Percentiles rank a stretch among this genome's conserved stretches.
phyloP scores from a whole-genome alignment of 2,113 vertebrate genomes.

The Chlamydotis undulata region DNA sequence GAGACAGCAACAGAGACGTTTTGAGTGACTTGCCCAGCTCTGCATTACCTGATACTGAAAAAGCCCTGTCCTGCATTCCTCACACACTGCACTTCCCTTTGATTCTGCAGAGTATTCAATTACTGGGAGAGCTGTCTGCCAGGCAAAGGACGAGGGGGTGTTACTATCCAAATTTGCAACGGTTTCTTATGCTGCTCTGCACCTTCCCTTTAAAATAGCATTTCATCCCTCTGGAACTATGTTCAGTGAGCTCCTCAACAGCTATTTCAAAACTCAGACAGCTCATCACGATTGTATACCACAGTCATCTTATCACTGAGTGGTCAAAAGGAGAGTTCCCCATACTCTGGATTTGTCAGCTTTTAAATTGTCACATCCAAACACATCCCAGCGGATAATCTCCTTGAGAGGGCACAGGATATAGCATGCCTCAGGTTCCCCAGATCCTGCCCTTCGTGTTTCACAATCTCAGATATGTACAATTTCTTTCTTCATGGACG shows the following conservation, averaged over 20 bases:
- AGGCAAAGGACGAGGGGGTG: not conserved
- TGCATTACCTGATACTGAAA: fast-evolving
- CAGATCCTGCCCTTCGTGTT: not conserved
- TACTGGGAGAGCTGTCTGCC: not conserved
- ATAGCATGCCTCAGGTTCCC: not conserved
- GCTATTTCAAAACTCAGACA: not conserved
- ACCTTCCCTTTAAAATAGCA: not conserved
- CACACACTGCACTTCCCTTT: not conserved
- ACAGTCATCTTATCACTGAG: not conserved
- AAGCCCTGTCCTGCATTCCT: not conserved
- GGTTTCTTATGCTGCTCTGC: not conserved
- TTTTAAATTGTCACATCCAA: not conserved
- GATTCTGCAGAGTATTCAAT: not conserved
- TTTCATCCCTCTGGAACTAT: not conserved
- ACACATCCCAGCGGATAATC: not conserved
- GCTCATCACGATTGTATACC: not conserved
- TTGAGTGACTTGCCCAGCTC: not conserved
- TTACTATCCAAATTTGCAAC: not conserved
- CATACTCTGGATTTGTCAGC: not conserved
- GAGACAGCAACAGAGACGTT: not conserved
- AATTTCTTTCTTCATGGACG: fast-evolving
- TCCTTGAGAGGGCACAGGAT: not conserved
- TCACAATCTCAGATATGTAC: not conserved
- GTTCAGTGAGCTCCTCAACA: not conserved
- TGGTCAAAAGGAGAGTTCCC: not conserved